Evolutionary conservation across 1,140 invertebrate genomes (phyloP), one percentile per base, ranked within the genome.

Genomic region (Heliconius hermathena): DNA sequence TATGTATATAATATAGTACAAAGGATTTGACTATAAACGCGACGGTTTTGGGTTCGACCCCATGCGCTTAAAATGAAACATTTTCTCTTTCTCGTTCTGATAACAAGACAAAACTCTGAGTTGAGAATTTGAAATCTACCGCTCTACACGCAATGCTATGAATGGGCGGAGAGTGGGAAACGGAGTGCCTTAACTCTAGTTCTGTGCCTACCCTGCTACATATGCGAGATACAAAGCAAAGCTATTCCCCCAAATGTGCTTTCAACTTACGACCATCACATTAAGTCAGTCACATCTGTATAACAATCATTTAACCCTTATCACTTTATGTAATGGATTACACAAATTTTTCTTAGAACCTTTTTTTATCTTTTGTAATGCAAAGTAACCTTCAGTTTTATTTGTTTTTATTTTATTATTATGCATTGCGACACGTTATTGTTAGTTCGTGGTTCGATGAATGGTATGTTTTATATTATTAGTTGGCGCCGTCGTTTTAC

Each of bases 391-490:
- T 57, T 57, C 54, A 57, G 8, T 57, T 57, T 57, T 57, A 22
- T 57, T 57, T 57, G 54, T n/a, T 57, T 57, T 57, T 57, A 57
- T 22, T 57, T 57, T 57, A 57, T 57, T 57, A 57, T 57, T 22
- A 57, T 57, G 54, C 54, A 57, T 57, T 57, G 54, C 54, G 9
- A 57, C 54, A 22, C 54, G 54, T 57, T 57, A 18, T 49, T 52
- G 18, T 52, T 20, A 20, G 54, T 57, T 57, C 54, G n/a, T 57
- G 22, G 20, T 57, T 22, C 54, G 9, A n/a, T 22, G 54, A 57
- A 57, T 57, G n/a, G 20, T 57, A 54, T 57, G 22, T 57, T 57
- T 57, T 57, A 57, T 57, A 52, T 46, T 46, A 13, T 4, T 46
- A 16, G 49, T 18, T 52, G 49, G 49, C 49, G 49, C 6, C 49